Base-by-base conservation (phyloP, 1,140 invertebrate species). In the Sycophaga agraensis region DNA sequence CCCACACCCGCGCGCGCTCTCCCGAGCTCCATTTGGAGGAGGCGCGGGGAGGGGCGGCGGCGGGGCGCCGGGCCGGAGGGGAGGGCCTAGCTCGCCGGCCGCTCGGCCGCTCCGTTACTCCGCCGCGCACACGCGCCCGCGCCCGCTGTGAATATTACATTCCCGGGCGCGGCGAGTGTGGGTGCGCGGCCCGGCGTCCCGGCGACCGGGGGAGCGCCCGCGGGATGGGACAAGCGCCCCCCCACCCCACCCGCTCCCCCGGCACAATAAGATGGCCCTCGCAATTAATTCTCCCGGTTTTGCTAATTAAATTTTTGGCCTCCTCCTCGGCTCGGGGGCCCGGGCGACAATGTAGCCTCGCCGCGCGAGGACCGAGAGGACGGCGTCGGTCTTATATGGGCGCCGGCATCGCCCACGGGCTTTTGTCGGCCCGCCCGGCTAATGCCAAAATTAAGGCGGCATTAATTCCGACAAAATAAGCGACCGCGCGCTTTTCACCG, bases 101-200 rank as follows among this genome's bases (percentile, higher is more conserved):
- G 50, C 63, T 48, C 64, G 63, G 9, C 56, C 48, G 48, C 63
- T 26, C 37, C 26, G 34, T n/a, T 58, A 60, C 48, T 67, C 63
- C 66, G 66, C 69, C 72, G 74, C 70, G 70, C n/a, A n/a, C n/a
- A n/a, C n/a, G n/a, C n/a, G n/a, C n/a, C n/a, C n/a, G n/a, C n/a
- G 73, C 68, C 71, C 78, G 75, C 77, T 78, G 74, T 73, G 75
- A 78, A 79, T 78, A 79, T 79, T 79, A 76, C 77, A 79, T 78
- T 77, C 74, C 70, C 70, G 55, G 71, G 28, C 28, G 28, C 28
- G 28, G 28, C 5, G 28, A 31, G 28, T 73, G 65, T 71, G 73
- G 74, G 73, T 69, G 72, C 63, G 46, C 24, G 42, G 28, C 40
- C 7, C 28, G 28, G n/a, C 14, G 22, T 48, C 50, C 56, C 28